Conservation (phyloP, 2,888 invertebrate genomes). For the Eupithecia centaureata region DNA sequence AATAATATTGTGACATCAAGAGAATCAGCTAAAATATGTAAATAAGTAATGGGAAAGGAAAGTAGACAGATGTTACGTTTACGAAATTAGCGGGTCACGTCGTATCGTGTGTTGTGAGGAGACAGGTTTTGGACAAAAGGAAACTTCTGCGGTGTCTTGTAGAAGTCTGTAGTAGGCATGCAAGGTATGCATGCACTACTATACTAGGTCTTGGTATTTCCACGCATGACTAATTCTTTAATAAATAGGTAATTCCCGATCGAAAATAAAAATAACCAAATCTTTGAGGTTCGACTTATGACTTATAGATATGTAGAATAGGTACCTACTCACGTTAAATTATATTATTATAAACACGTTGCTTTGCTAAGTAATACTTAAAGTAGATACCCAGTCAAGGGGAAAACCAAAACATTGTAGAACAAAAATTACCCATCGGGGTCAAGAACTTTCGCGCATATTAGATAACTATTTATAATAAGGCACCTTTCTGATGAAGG, state of each 20-base stretch:
- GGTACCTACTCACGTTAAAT: too few relatives aligned
- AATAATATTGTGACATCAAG: constrained; percentile 43
- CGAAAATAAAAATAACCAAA: neutral
- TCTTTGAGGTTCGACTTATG: neutral
- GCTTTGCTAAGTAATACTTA: neutral
- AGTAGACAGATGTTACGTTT: constrained; percentile 24
- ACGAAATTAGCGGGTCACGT: constrained; percentile 18
- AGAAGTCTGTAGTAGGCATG: neutral
- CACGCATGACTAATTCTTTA: neutral
- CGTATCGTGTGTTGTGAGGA: neutral
- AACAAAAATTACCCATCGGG: neutral
- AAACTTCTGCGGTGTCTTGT: neutral
- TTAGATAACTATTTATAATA: neutral
- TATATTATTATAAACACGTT: neutral
- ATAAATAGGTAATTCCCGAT: neutral
- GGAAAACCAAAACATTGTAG: neutral
- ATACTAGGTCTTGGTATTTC: neutral
- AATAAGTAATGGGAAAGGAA: constrained; percentile 29
- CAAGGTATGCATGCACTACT: neutral
- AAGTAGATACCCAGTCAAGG: too few relatives aligned
- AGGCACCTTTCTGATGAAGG: neutral
- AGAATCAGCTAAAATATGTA: constrained; percentile 36
- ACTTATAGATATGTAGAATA: too few relatives aligned
- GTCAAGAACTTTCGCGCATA: neutral
- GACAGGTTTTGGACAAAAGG: neutral